Evolutionary conservation across 2,888 invertebrate genomes (phyloP).

Genomic region (Lathronympha strigana): DNA sequence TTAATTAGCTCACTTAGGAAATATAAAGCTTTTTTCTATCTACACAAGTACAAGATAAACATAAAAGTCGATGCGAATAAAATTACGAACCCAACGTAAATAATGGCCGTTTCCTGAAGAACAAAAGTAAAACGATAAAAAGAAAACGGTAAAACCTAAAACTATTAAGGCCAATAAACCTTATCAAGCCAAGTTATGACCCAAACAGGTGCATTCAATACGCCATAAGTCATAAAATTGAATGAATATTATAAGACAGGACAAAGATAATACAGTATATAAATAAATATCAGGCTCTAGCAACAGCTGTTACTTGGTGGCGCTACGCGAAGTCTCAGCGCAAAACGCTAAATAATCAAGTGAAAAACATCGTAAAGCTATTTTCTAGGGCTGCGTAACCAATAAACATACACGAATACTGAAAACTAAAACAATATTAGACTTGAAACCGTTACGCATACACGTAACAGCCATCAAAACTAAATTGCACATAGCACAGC

Average conservation of each 20-base stretch:
- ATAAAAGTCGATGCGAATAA: neutral
- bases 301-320: constrained; percentile 31
- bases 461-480: constrained; percentile 37
- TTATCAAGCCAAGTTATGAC: constrained; percentile 6
- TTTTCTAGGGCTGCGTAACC: constrained; percentile 1
- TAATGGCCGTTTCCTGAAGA: neutral
- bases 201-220: constrained; percentile 34
- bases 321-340: constrained; percentile 14
- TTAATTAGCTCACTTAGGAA: constrained; percentile 3
- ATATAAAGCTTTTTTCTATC: neutral
- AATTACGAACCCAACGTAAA: neutral
- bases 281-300: constrained; percentile 31
- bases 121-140: constrained; percentile 9
- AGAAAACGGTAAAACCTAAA: neutral
- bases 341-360: constrained; percentile 21
- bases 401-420: constrained; percentile 3
- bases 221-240: constrained; percentile 31
- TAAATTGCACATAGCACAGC: constrained; percentile 36
- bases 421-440: constrained; percentile 28
- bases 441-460: constrained; percentile 17
- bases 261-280: constrained; percentile 17
- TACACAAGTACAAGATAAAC: neutral
- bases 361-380: constrained; percentile 24
- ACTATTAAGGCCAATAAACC: constrained; percentile 27
- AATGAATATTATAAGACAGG: constrained; percentile 34